Evolutionary conservation across 2,113 vertebrate genomes (phyloP).

Genomic region (Erythrolamprus reginae): DNA sequence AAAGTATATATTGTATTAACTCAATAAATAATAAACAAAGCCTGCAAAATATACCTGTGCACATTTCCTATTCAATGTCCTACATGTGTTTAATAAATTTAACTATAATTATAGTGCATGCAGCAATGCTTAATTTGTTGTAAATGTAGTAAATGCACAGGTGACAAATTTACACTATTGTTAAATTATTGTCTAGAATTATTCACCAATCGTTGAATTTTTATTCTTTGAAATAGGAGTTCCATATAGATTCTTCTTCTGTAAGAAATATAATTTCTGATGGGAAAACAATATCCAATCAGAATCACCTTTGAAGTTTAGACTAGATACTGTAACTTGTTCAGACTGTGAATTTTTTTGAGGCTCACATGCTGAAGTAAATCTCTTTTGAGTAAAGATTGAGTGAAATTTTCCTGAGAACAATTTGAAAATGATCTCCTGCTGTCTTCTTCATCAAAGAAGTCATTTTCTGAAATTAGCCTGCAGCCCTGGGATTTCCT

Average conservation of each 20-base stretch:
- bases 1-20: background rate
- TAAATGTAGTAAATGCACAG: background rate
- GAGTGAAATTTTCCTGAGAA: background rate
- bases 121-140: constrained; percentile 3
- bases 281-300: background rate
- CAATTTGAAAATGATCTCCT: background rate
- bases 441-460: background rate
- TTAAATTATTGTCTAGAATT: background rate
- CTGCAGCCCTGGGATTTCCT: background rate
- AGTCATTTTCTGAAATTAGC: background rate
- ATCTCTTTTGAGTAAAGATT: background rate
- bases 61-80: background rate
- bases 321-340: background rate
- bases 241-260: background rate
- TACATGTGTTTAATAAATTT: background rate
- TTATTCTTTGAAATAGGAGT: background rate
- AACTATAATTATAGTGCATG: background rate
- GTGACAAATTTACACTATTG: background rate
- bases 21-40: background rate
- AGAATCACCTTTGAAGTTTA: background rate
- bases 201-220: background rate
- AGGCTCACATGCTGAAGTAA: background rate
- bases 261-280: background rate
- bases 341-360: background rate
- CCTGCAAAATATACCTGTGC: background rate